Evolutionary conservation across 2,113 vertebrate species (phyloP).

Genomic region (Phalacrocorax brasilianus): DNA sequence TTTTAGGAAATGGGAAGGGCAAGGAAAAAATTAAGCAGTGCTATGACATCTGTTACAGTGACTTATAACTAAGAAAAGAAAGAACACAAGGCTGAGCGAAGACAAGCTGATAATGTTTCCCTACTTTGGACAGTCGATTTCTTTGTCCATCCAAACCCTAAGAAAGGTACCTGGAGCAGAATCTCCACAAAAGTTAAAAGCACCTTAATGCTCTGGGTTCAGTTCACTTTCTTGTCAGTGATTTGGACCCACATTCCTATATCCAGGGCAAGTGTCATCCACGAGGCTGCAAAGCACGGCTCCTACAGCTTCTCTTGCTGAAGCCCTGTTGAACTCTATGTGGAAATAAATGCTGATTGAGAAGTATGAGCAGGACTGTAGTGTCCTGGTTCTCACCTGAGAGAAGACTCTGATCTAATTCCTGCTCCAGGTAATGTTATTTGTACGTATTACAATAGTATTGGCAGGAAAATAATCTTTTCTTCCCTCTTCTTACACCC

Average conservation of each 20-base stretch:
- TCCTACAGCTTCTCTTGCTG: neutral
- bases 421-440: neutral
- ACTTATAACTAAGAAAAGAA: neutral
- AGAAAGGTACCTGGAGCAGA: neutral
- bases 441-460: neutral
- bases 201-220: neutral
- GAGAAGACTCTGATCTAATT: conserved; percentile 12
- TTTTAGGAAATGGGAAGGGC: neutral
- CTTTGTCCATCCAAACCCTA: neutral
- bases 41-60: neutral
- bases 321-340: neutral
- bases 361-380: neutral
- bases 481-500: neutral
- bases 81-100: neutral
- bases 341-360: neutral
- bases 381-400: neutral
- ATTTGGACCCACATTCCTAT: neutral
- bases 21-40: neutral
- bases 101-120: neutral
- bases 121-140: neutral
- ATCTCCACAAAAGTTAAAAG: neutral
- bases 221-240: neutral
- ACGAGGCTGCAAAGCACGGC: neutral
- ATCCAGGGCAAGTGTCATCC: neutral
- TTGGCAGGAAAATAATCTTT: neutral